Conservation (phyloP, 2,888 invertebrate genomes). For the Folsomia candida region DNA sequence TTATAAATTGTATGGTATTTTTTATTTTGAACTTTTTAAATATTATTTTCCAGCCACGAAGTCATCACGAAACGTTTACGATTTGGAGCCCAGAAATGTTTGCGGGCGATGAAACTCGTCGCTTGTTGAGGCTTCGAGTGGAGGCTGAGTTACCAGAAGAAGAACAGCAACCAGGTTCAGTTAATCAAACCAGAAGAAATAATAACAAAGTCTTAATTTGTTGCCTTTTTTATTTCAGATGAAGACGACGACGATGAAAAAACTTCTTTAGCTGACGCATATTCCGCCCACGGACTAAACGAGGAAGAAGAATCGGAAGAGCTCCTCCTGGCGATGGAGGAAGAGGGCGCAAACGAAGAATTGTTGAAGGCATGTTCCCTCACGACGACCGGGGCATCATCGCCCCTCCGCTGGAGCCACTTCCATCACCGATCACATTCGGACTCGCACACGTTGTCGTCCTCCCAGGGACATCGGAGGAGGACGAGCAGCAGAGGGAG, state of each 20-base stretch:
- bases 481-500: background rate
- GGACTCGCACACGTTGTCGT: conserved; percentile 40
- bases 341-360: background rate
- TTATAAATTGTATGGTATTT: too few species aligned
- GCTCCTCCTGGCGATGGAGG: background rate
- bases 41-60: conserved; percentile 40
- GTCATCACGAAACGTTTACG: conserved; percentile 47
- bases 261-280: conserved; percentile 27
- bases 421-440: conserved; percentile 46
- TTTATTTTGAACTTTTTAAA: too few species aligned
- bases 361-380: background rate
- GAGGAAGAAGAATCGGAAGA: conserved; percentile 20
- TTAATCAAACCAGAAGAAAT: background rate
- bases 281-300: conserved; percentile 37
- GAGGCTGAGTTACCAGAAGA: background rate
- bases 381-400: background rate
- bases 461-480: background rate
- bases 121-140: background rate
- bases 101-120: background rate
- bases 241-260: conserved; percentile 26
- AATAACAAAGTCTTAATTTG: background rate
- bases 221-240: conserved; percentile 10
- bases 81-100: conserved; percentile 36
- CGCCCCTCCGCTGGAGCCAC: conserved; percentile 2
- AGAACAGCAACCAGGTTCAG: background rate